These are phyloP conservation scores for Spisula solida DNA, from an alignment of 2,888 invertebrate species.

Conservation along the genomic window DNA sequence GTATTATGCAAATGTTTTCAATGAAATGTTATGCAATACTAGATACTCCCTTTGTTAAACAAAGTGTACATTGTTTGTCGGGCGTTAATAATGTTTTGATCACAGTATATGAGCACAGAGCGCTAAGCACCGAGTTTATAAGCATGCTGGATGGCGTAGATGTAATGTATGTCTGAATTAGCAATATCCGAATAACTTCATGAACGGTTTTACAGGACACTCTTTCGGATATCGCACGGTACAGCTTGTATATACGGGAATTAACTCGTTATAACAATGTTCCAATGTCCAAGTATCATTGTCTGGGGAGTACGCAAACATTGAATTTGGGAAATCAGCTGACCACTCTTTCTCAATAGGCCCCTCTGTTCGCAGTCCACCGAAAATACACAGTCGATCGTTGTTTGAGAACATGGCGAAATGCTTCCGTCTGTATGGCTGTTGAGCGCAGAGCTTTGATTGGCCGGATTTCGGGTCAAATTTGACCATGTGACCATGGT, in stretches of 20 bases:
- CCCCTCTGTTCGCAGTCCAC: constrained; percentile 50
- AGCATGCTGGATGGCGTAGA: neutral
- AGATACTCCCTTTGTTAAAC: too few species aligned
- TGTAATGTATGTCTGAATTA: neutral
- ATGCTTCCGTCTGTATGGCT: constrained; percentile 49
- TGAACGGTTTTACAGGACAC: constrained; percentile 53
- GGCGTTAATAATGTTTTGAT: neutral
- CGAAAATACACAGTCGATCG: constrained; percentile 43
- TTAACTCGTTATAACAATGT: neutral
- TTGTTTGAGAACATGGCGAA: constrained; percentile 51
- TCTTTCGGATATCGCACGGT: constrained; percentile 47
- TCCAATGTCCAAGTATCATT: constrained; percentile 38
- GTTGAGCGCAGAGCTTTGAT: constrained; percentile 54
- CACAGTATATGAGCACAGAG: constrained; percentile 14
- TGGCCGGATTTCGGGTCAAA: constrained; percentile 41
- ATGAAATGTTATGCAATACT: too few species aligned
- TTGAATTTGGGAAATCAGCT: neutral
- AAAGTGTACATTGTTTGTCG: too few species aligned
- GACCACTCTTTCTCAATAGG: neutral
- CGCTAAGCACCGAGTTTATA: neutral
- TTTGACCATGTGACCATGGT: constrained; percentile 61
- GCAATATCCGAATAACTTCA: constrained; percentile 51
- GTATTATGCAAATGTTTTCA: too few species aligned
- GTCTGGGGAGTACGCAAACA: constrained; percentile 45
- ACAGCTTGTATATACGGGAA: constrained; percentile 52